Evolutionary conservation across 1,140 invertebrate species (phyloP).

Genomic region (Stenopsyche tienmushanensis): DNA sequence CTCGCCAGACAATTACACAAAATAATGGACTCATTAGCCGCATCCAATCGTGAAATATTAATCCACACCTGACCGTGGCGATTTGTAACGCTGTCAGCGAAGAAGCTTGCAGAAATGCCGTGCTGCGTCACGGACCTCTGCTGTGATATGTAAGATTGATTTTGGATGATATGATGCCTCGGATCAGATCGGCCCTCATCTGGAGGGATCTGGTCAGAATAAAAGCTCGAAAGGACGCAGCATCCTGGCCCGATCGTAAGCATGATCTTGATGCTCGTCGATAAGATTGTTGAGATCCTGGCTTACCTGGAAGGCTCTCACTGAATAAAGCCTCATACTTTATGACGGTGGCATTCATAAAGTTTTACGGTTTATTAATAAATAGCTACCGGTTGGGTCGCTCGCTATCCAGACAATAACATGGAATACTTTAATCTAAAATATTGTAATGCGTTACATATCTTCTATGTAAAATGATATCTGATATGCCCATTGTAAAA

Average conservation of each 20-base stretch:
- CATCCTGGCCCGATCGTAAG: not conserved
- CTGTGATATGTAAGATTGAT: too few species aligned
- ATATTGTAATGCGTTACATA: constrained; percentile 30
- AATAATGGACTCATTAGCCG: too few species aligned
- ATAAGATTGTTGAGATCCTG: not conserved
- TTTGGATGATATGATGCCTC: too few species aligned
- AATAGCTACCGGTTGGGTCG: constrained; percentile 26
- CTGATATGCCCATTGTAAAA: constrained; percentile 35
- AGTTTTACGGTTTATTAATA: constrained; percentile 35
- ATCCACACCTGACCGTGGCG: too few species aligned
- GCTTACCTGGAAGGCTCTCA: not conserved
- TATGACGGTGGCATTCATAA: constrained; percentile 32
- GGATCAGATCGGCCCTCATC: too few species aligned
- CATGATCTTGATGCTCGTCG: not conserved
- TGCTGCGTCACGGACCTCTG: too few species aligned
- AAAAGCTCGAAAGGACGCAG: too few species aligned
- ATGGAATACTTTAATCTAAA: constrained; percentile 25
- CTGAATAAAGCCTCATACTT: constrained; percentile 22
- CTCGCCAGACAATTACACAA: too few species aligned
- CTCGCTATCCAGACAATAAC: constrained; percentile 7
- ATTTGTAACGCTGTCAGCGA: too few species aligned
- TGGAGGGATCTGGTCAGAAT: too few species aligned
- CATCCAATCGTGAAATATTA: too few species aligned
- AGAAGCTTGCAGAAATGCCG: too few species aligned
- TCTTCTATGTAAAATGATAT: constrained; percentile 35